Percentiles rank a stretch among this genome's conserved stretches.
Conservation (phyloP, 2,113 vertebrate species). For the Bagarius yarrelli region DNA sequence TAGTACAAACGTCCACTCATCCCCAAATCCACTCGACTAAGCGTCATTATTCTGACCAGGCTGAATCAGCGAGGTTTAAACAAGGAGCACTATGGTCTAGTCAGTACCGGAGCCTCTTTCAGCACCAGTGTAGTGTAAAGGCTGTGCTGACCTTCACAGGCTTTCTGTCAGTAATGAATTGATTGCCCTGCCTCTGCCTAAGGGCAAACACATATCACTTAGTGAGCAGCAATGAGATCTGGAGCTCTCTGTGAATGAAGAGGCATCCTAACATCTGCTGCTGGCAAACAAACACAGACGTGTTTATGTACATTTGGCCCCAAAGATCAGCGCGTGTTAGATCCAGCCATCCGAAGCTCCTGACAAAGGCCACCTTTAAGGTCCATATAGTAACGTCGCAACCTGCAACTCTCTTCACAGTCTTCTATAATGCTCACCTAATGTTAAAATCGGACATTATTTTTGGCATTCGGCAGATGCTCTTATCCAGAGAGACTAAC, state of each 20-base stretch:
- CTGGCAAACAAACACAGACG: conserved; percentile 44
- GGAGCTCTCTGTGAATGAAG: background rate
- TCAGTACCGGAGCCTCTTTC: background rate
- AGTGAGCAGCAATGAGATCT: conserved; percentile 37
- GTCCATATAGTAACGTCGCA: background rate
- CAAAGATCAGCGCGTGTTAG: background rate
- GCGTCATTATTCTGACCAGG: background rate
- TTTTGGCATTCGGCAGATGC: background rate
- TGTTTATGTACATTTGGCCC: conserved; percentile 43
- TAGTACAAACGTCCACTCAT: background rate
- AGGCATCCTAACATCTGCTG: conserved; percentile 33
- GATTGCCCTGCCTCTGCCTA: background rate
- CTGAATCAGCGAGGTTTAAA: conserved; percentile 13
- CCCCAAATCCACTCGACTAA: background rate
- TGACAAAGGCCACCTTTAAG: background rate
- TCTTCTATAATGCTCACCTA: background rate
- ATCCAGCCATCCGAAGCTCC: background rate
- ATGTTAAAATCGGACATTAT: too few relatives aligned
- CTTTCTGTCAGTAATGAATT: conserved; percentile 14
- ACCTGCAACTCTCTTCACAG: background rate
- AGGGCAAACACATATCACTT: conserved; percentile 31
- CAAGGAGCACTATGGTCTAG: background rate
- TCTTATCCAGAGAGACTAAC: background rate
- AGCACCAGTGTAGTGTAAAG: background rate
- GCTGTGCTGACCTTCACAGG: background rate